Evolutionary conservation across 2,888 invertebrate species (phyloP).

Genomic region (Euplagia quadripunctaria): DNA sequence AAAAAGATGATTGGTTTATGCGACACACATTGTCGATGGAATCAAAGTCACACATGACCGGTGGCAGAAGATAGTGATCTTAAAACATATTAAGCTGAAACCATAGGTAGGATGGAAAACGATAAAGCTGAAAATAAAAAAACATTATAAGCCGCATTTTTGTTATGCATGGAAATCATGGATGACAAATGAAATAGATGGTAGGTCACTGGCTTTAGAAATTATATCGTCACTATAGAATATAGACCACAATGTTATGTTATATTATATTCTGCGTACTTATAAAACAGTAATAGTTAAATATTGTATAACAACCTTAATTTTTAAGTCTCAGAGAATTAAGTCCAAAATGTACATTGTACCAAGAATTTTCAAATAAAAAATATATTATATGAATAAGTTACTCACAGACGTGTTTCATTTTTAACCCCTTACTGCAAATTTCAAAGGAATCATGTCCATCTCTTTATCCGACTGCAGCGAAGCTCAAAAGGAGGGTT

Average conservation of each 20-base stretch:
- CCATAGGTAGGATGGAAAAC: not conserved
- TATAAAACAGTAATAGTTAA: slow-evolving; percentile 27
- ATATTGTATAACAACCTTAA: slow-evolving; percentile 55
- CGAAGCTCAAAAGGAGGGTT: too few relatives aligned
- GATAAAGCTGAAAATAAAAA: not conserved
- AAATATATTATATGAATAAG: slow-evolving; percentile 81
- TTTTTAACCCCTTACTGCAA: slow-evolving; percentile 31
- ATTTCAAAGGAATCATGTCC: too few relatives aligned
- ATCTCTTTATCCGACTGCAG: too few relatives aligned
- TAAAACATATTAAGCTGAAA: too few relatives aligned
- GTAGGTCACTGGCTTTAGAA: not conserved
- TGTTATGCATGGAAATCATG: not conserved
- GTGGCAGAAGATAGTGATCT: not conserved
- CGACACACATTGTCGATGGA: fast-evolving
- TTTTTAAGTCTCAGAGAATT: slow-evolving; percentile 66
- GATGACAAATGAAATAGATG: too few relatives aligned
- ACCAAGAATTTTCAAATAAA: slow-evolving; percentile 82
- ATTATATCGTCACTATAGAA: slow-evolving; percentile 17
- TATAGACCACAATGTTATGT: slow-evolving; percentile 3
- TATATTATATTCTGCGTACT: slow-evolving; percentile 43
- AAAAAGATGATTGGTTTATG: not conserved
- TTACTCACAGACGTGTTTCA: slow-evolving; percentile 75
- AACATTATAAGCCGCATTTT: too few relatives aligned
- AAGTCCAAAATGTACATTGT: slow-evolving; percentile 82
- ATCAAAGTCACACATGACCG: not conserved